These are phyloP conservation scores for Collichthys lucidus DNA, from an alignment of 2,113 vertebrate genomes.

Conservation along the genomic window DNA sequence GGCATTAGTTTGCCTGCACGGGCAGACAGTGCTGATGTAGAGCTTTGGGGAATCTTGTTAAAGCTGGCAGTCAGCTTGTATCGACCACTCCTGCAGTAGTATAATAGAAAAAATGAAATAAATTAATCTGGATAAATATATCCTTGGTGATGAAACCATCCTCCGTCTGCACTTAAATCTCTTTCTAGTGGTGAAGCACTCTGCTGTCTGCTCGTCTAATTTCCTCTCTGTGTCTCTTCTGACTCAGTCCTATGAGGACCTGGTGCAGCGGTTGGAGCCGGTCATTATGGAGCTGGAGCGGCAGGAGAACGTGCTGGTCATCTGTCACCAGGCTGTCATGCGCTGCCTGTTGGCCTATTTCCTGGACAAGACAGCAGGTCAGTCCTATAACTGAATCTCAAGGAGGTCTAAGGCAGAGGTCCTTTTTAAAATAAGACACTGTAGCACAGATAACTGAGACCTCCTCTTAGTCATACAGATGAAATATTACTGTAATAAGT, in stretches of 20 bases:
- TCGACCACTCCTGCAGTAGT: slow-evolving; percentile 12
- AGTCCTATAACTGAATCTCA: neutral
- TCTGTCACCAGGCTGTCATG: slow-evolving; percentile 99
- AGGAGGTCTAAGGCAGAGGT: neutral
- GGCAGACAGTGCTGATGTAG: neutral
- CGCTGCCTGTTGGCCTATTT: slow-evolving; percentile 98
- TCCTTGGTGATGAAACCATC: too few species aligned
- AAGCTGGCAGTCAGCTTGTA: neutral
- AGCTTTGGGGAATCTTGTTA: slow-evolving; percentile 14
- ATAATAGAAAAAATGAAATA: too few species aligned
- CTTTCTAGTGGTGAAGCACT: rapidly evolving
- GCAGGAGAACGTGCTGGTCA: slow-evolving; percentile 97
- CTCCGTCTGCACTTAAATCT: neutral
- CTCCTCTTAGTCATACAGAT: neutral
- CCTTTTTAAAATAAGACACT: neutral
- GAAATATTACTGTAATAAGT: neutral
- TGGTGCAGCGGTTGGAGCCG: slow-evolving; percentile 96
- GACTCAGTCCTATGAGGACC: slow-evolving; percentile 95
- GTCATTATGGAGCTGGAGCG: slow-evolving; percentile 99
- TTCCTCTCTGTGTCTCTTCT: neutral
- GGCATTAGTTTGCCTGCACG: slow-evolving; percentile 35
- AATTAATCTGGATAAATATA: too few species aligned
- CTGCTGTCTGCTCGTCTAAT: neutral
- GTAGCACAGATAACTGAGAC: neutral
- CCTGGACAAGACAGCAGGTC: slow-evolving; percentile 96